Conservation (phyloP, 1,140 invertebrate species). For the Trichonephila clavata region DNA sequence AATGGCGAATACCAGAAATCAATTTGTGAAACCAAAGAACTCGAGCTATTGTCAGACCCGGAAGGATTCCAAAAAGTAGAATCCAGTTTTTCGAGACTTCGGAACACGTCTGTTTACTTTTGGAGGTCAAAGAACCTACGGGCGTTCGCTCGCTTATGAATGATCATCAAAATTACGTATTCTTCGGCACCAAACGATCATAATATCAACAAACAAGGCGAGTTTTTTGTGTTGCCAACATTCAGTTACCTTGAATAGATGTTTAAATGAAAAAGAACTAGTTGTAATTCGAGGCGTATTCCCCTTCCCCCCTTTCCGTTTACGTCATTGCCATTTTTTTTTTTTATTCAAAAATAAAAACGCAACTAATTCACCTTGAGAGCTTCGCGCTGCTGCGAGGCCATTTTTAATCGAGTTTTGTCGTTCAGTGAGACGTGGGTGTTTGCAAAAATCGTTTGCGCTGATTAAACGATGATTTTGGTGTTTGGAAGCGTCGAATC, state of each 20-base stretch:
- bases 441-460: neutral
- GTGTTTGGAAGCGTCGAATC: neutral
- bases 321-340: constrained; percentile 28
- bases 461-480: neutral
- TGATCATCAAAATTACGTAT: constrained; percentile 15
- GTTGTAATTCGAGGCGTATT: neutral
- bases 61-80: neutral
- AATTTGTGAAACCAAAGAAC: constrained; percentile 32
- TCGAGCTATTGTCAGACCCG: neutral
- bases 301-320: neutral
- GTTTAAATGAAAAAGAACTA: neutral
- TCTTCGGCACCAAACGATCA: neutral
- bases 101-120: constrained; percentile 46
- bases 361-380: constrained; percentile 35
- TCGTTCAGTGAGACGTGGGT: neutral
- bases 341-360: constrained; percentile 10
- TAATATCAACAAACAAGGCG: constrained; percentile 30
- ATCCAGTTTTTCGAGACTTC: constrained; percentile 31
- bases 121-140: constrained; percentile 46
- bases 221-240: constrained; percentile 7
- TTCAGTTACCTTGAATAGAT: neutral
- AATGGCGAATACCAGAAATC: neutral
- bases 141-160: constrained; percentile 18
- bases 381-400: neutral
- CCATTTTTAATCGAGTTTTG: neutral